phyloP scores from a whole-genome alignment of 2,113 vertebrate species.

The Hippocampus barbouri region DNA sequence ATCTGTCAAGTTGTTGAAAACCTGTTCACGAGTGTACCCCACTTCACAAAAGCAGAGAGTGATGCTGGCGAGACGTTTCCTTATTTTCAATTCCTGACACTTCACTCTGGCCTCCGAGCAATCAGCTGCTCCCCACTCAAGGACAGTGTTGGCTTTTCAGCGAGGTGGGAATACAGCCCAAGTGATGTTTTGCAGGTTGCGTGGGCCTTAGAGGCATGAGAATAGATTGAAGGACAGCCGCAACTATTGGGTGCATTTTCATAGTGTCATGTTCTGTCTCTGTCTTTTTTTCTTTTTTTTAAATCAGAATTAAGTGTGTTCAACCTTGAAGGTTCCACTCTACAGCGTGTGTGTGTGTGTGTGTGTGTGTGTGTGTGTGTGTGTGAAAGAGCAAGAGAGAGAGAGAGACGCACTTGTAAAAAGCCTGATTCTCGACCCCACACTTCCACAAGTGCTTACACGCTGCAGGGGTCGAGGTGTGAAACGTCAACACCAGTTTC shows the following conservation, averaged over 20 bases:
- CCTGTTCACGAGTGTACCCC: too few relatives aligned
- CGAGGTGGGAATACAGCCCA: not conserved
- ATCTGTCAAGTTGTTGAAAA: too few relatives aligned
- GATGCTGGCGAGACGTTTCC: not conserved
- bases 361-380: constrained; percentile 7
- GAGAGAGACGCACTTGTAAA: constrained; percentile 89
- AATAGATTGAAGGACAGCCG: too few relatives aligned
- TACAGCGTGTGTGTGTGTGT: constrained; percentile 10
- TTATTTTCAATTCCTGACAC: constrained; percentile 31
- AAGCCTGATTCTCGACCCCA: constrained; percentile 96
- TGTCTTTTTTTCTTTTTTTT: too few relatives aligned
- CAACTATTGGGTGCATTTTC: not conserved
- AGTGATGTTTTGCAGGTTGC: not conserved
- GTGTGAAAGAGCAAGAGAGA: too few relatives aligned
- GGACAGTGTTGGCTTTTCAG: constrained; percentile 1
- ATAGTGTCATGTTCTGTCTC: not conserved
- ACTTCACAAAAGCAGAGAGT: too few relatives aligned
- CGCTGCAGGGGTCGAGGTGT: constrained; percentile 96
- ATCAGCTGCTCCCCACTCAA: constrained; percentile 44
- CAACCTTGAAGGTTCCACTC: not conserved
- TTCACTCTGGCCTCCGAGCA: constrained; percentile 15
- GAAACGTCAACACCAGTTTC: constrained; percentile 92
- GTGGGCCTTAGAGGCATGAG: too few relatives aligned
- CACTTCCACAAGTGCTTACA: constrained; percentile 99
- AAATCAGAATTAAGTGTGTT: not conserved